Evolutionary conservation across 2,797 vertebrate species (phyloP).

Genomic region (Gallinago nigripennis): DNA sequence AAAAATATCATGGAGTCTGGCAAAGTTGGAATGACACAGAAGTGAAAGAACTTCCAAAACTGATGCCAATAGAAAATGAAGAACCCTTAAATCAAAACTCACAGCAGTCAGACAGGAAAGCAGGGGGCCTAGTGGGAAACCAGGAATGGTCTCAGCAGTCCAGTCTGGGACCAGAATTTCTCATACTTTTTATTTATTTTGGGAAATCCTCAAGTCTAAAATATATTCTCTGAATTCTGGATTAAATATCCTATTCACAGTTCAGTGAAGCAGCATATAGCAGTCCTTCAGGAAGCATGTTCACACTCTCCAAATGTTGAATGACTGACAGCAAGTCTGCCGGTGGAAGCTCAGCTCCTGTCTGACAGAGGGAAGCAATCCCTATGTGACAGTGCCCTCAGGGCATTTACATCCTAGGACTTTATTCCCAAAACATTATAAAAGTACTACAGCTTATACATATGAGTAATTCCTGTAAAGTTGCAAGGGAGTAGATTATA

Average conservation of each 20-base stretch:
- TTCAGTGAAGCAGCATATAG: background rate
- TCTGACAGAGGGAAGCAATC: background rate
- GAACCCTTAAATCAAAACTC: conserved; percentile 33
- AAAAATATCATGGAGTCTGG: background rate
- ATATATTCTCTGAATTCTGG: conserved; percentile 4
- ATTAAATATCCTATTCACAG: background rate
- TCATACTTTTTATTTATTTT: conserved; percentile 35
- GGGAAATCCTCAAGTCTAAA: conserved; percentile 44
- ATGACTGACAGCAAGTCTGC: background rate
- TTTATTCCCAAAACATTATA: background rate
- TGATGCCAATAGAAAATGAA: background rate
- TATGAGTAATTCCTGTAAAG: background rate
- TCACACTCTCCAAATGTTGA: background rate
- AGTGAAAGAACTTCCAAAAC: background rate
- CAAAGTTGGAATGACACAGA: background rate
- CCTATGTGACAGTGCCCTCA: background rate
- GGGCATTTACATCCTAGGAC: background rate
- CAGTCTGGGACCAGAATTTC: conserved; percentile 19
- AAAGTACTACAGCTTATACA: background rate
- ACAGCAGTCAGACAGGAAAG: conserved; percentile 46
- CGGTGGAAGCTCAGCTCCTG: background rate
- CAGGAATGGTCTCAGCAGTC: background rate
- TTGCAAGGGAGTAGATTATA: background rate
- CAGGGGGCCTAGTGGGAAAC: background rate
- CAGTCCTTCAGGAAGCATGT: background rate